These are phyloP conservation scores for Meteorus colon DNA, from an alignment of 2,888 invertebrate species.

Conservation along the genomic window DNA sequence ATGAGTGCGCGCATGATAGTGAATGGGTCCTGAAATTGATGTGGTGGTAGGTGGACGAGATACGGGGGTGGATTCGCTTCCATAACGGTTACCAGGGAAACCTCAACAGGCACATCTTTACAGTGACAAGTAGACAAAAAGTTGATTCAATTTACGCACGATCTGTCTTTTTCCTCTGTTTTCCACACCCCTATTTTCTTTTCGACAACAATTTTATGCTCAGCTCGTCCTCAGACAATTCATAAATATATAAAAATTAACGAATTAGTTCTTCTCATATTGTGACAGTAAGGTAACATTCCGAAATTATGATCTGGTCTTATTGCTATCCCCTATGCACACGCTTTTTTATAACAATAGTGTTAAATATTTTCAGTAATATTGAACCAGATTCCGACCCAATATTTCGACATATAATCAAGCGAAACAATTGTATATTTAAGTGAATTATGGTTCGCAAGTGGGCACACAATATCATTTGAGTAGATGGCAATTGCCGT, in stretches of 20 bases:
- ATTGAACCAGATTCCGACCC: background rate
- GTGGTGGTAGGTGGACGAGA: slow-evolving; percentile 49
- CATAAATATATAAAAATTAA: no score
- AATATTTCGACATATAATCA: background rate
- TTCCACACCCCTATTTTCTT: background rate
- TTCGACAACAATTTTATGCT: background rate
- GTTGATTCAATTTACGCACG: background rate
- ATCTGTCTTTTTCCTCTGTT: background rate
- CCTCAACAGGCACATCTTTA: slow-evolving; percentile 70
- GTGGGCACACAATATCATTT: slow-evolving; percentile 7
- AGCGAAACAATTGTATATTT: background rate
- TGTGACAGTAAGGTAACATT: no score
- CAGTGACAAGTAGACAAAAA: slow-evolving; percentile 56
- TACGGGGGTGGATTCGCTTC: slow-evolving; percentile 60
- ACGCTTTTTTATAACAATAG: background rate
- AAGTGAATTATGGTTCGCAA: background rate
- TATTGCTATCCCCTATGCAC: no score
- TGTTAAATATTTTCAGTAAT: background rate
- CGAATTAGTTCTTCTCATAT: no score
- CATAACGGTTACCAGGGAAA: slow-evolving; percentile 68
- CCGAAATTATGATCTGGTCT: no score
- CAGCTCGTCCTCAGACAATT: no score
- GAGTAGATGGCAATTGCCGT: background rate
- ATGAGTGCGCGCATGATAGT: slow-evolving; percentile 50
- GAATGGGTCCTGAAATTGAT: slow-evolving; percentile 48